phyloP scores from a whole-genome alignment of 1,140 invertebrate genomes.

The Colletes gigas region DNA sequence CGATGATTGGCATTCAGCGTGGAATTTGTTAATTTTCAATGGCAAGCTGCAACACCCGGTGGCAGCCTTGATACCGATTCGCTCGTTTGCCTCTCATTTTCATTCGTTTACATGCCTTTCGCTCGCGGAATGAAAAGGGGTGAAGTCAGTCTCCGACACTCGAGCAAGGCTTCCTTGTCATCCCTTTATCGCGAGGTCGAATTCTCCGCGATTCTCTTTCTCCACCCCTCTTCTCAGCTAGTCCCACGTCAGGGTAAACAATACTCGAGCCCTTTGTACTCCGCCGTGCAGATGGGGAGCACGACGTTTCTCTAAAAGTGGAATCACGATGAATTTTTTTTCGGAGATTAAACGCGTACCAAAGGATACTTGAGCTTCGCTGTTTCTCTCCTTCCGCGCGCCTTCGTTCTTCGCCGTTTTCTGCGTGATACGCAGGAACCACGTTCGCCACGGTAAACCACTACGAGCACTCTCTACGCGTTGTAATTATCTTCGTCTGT shows the following conservation, averaged over 20 bases:
- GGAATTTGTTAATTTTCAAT: neutral
- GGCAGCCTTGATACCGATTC: conserved; percentile 23
- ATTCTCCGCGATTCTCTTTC: conserved; percentile 48
- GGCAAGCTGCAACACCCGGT: neutral
- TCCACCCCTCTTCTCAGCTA: neutral
- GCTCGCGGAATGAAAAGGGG: conserved; percentile 29
- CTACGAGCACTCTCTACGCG: conserved; percentile 3
- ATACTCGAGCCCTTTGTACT: conserved; percentile 56
- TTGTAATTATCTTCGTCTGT: conserved; percentile 9
- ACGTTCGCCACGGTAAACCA: neutral
- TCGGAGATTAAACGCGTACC: conserved; percentile 53
- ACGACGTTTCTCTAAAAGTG: conserved; percentile 50
- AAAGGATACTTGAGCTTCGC: conserved; percentile 33
- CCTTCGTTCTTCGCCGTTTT: conserved; percentile 14
- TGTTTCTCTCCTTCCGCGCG: conserved; percentile 21
- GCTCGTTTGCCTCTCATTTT: conserved; percentile 48
- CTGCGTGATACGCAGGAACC: neutral
- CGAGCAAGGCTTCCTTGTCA: conserved; percentile 48
- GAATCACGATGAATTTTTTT: conserved; percentile 60
- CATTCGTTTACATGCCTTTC: conserved; percentile 46
- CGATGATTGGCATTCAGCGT: too few relatives aligned
- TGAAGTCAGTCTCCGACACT: conserved; percentile 38
- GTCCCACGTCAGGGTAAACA: conserved; percentile 56
- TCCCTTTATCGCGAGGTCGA: conserved; percentile 61
- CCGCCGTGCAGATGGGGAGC: neutral